A percentile compares a stretch with the other conserved stretches of the same genome.
Conservation (phyloP, 2,888 invertebrate genomes). For the Xiphydria camelus region DNA sequence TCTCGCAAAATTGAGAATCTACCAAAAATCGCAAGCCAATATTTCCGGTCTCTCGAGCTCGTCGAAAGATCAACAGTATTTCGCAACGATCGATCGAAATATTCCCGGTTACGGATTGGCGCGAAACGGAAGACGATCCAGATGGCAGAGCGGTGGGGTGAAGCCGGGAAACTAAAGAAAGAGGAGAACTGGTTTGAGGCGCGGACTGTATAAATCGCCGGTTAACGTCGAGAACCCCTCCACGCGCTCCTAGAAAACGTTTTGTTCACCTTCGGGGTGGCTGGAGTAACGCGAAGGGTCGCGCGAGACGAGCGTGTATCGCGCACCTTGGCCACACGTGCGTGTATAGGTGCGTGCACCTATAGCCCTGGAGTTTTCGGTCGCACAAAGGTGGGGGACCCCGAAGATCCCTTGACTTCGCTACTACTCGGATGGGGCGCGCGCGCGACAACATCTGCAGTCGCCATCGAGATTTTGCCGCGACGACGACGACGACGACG, state of each 20-base stretch:
- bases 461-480: conserved; percentile 48
- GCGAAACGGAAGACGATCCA: not conserved
- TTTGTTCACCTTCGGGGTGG: conserved; percentile 26
- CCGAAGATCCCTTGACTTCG: conserved; percentile 50
- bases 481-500: too few relatives aligned
- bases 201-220: too few relatives aligned
- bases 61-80: too few relatives aligned
- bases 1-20: too few relatives aligned
- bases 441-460: conserved; percentile 43
- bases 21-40: too few relatives aligned
- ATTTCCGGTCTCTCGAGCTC: too few relatives aligned
- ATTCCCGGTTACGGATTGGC: too few relatives aligned
- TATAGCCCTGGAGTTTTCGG: conserved; percentile 23
- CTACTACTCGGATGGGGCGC: conserved; percentile 35
- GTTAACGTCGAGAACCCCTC: conserved; percentile 10
- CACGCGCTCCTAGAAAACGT: conserved; percentile 42
- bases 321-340: too few relatives aligned
- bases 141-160: too few relatives aligned
- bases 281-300: conserved; percentile 22
- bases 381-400: conserved; percentile 39
- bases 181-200: conserved; percentile 34
- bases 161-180: too few relatives aligned
- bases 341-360: too few relatives aligned
- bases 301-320: conserved; percentile 35
- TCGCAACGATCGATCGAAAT: too few relatives aligned